Evolutionary conservation across 2,888 invertebrate species (phyloP).

Genomic region (Melolontha melolontha): DNA sequence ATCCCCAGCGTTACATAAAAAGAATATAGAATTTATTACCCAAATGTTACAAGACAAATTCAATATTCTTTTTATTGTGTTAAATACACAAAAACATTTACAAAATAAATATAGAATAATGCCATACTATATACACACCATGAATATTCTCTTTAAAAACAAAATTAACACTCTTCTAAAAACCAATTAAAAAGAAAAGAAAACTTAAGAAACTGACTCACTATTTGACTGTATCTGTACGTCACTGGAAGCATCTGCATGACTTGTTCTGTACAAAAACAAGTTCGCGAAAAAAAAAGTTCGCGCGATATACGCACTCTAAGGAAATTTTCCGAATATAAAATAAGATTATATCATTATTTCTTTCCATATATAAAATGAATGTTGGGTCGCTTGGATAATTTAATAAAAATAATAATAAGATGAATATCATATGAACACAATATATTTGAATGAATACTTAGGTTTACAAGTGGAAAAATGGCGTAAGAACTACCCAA

Average conservation of each 20-base stretch:
- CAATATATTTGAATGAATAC: too few species aligned
- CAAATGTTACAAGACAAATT: slow-evolving; percentile 11
- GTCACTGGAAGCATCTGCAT: slow-evolving; percentile 26
- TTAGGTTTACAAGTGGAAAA: too few species aligned
- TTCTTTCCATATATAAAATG: too few species aligned
- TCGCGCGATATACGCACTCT: background rate
- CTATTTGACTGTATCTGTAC: slow-evolving; percentile 56
- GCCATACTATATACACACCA: slow-evolving; percentile 35
- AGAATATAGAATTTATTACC: slow-evolving; percentile 13
- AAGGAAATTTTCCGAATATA: too few species aligned
- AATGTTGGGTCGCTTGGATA: too few species aligned
- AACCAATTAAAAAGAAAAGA: slow-evolving; percentile 49
- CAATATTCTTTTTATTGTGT: slow-evolving; percentile 23
- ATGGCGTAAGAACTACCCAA: too few species aligned
- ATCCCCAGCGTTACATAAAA: slow-evolving; percentile 16
- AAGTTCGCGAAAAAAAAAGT: slow-evolving; percentile 4
- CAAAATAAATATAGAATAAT: slow-evolving; percentile 18
- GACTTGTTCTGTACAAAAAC: slow-evolving; percentile 52
- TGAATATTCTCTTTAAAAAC: slow-evolving; percentile 30
- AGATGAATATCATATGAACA: too few species aligned
- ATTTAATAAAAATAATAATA: too few species aligned
- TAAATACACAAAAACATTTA: slow-evolving; percentile 14
- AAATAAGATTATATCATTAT: too few species aligned
- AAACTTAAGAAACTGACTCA: slow-evolving; percentile 55
- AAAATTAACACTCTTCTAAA: slow-evolving; percentile 45